Conservation (phyloP, 1,140 invertebrate species). For the Bombus picipes region DNA sequence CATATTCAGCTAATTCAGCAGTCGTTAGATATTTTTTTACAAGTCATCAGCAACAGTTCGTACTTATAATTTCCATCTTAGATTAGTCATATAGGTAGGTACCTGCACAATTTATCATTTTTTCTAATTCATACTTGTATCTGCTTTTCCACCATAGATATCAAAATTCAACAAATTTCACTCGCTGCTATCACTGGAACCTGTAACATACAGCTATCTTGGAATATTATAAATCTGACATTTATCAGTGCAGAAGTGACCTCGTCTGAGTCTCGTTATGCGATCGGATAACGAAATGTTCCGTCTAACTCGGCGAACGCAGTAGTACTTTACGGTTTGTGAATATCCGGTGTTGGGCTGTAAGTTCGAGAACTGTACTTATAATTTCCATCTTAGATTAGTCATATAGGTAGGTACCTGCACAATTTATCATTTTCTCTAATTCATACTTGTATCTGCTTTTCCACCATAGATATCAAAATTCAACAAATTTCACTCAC, state of each 20-base stretch:
- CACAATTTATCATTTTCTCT: neutral
- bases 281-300: slow-evolving; percentile 5
- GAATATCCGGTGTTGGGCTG: no score
- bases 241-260: neutral
- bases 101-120: neutral
- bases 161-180: neutral
- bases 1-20: slow-evolving; percentile 9
- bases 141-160: neutral
- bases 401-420: neutral
- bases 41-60: neutral
- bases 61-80: neutral
- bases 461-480: neutral
- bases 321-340: no score
- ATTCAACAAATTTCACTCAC: neutral
- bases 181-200: neutral
- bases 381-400: neutral
- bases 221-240: neutral
- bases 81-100: neutral
- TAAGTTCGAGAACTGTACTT: no score
- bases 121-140: neutral
- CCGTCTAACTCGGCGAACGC: neutral
- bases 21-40: slow-evolving; percentile 4
- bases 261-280: neutral
- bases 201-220: neutral
- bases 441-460: no score